Conservation (phyloP, 2,113 vertebrate genomes). For the Indri indri region DNA sequence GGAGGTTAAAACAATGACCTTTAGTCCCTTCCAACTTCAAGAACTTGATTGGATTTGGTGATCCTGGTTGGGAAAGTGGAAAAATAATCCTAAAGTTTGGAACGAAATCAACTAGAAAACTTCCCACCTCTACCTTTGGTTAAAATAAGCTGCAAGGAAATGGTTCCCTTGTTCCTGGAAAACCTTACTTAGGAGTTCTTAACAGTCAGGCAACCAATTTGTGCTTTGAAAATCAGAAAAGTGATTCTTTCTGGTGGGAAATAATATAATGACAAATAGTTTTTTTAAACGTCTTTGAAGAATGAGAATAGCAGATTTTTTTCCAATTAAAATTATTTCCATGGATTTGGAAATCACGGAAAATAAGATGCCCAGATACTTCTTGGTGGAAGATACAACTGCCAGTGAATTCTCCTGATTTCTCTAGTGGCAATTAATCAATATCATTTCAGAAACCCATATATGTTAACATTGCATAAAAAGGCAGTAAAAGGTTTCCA, state of each 20-base stretch:
- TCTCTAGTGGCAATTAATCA: not conserved
- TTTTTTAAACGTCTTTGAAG: not conserved
- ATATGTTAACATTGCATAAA: not conserved
- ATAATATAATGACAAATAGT: not conserved
- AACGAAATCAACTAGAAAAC: not conserved
- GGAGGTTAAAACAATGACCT: not conserved
- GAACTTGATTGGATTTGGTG: not conserved
- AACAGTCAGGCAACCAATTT: not conserved
- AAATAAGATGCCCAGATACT: not conserved
- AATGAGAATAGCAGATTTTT: not conserved
- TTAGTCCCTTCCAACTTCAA: not conserved
- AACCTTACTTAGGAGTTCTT: not conserved
- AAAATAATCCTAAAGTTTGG: not conserved
- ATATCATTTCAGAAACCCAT: slow-evolving; percentile 36
- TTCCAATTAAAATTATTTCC: not conserved
- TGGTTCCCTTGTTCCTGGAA: not conserved
- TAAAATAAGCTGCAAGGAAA: not conserved
- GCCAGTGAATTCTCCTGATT: not conserved
- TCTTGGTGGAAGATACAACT: not conserved
- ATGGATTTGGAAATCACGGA: not conserved
- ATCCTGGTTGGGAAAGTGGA: not conserved
- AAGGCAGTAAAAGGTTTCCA: slow-evolving; percentile 41
- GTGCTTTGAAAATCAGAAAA: not conserved
- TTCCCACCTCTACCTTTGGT: not conserved
- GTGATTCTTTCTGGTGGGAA: not conserved